These are phyloP conservation scores for Idaea straminata DNA, from an alignment of 2,888 invertebrate genomes.

Conservation along the genomic window DNA sequence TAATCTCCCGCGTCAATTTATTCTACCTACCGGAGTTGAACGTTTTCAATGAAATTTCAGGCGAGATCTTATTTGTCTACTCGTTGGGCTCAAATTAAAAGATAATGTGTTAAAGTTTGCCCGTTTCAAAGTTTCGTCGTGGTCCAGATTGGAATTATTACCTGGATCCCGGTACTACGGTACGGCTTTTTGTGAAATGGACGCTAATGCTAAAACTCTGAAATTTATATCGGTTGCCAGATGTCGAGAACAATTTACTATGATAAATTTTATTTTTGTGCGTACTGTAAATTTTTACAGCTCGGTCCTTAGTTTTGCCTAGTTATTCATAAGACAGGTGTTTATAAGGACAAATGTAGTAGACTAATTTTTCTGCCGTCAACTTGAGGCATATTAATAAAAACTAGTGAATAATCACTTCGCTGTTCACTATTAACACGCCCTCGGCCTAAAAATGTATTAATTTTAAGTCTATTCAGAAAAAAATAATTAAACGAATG, in stretches of 20 bases:
- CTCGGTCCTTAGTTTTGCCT: not conserved
- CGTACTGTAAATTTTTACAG: conserved; percentile 26
- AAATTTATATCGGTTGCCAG: conserved; percentile 70
- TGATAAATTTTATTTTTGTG: conserved; percentile 60
- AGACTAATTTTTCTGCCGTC: no score
- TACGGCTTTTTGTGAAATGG: not conserved
- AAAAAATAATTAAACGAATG: no score
- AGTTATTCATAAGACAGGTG: no score
- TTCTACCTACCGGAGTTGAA: conserved; percentile 56
- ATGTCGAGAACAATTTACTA: conserved; percentile 66
- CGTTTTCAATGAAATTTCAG: conserved; percentile 53
- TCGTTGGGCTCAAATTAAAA: conserved; percentile 61
- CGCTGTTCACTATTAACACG: no score
- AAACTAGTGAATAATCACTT: no score
- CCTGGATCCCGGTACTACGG: conserved; percentile 46
- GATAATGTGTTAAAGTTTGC: conserved; percentile 70
- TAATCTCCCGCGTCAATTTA: conserved; percentile 63
- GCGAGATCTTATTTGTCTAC: conserved; percentile 65
- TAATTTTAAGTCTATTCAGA: no score
- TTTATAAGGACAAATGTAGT: no score
- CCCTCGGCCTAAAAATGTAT: no score
- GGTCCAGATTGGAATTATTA: conserved; percentile 75
- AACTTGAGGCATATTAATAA: no score
- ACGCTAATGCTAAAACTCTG: conserved; percentile 63
- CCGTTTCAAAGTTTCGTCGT: conserved; percentile 60